Evolutionary conservation across 2,797 vertebrate genomes (phyloP).

Genomic region (Pitangus sulphuratus): DNA sequence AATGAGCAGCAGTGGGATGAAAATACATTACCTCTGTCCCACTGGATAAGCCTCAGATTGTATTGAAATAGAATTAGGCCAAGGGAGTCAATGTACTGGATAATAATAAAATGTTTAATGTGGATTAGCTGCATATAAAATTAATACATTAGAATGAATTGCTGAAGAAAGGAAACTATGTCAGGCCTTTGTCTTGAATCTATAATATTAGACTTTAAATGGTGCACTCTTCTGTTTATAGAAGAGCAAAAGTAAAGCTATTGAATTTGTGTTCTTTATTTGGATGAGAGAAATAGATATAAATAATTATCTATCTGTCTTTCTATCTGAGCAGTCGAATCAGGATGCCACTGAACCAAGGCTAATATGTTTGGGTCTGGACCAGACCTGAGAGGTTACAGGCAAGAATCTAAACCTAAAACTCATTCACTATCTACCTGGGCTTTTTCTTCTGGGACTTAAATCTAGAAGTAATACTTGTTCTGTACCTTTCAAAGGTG

Average conservation of each 20-base stretch:
- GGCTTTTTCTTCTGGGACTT: neutral
- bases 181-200: conserved; percentile 5
- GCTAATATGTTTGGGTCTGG: neutral
- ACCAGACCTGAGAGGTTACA: neutral
- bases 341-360: neutral
- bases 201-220: neutral
- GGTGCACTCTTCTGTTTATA: neutral
- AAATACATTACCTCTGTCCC: conserved; percentile 38
- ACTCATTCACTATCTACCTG: neutral
- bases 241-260: neutral
- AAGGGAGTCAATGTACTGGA: conserved; percentile 36
- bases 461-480: neutral
- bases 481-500: neutral
- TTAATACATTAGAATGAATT: conserved; percentile 39
- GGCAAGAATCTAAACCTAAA: neutral
- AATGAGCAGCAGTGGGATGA: conserved; percentile 22
- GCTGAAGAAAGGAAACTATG: conserved; percentile 34
- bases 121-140: conserved; percentile 57
- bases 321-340: neutral
- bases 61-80: conserved; percentile 42
- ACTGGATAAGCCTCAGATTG: neutral
- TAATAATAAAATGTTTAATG: conserved; percentile 55
- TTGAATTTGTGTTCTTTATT: neutral
- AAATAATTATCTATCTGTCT: neutral
- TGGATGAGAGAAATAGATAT: neutral